Base-by-base conservation (phyloP, 1,140 invertebrate genomes). In the Schlechtendalia chinensis region DNA sequence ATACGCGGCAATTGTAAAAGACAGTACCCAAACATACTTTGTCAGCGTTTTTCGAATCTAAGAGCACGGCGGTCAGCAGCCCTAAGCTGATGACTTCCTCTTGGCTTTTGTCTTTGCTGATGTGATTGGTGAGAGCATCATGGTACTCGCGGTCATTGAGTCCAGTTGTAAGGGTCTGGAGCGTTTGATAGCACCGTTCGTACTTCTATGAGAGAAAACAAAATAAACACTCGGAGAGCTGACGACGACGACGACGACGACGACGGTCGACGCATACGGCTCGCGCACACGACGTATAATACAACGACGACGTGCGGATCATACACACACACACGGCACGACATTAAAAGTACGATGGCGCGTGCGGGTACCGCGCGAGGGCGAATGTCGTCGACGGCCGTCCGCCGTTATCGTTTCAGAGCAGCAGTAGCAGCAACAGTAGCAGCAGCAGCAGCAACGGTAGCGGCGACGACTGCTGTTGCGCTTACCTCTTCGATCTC, bases 101-200 rank as follows among this genome's bases (percentile, higher is more conserved):
- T 86, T 94, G 93, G 83, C 91, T 92, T 84, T 92, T 91, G 81
- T 95, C 94, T 85, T 96, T 96, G 84, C 92, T 93, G 67, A 95
- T 91, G 53, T 93, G 91, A 87, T 92, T 94, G 85, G 93, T 96
- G 16, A 98, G 88, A 16, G 91, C 92, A 87, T 98, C 96, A 85
- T 97, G 95, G 82, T 93, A 91, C 87, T 98, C 96, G 85, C 97
- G 95, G 85, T 98, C 96, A 81, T 93, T 95, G 81, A 95, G 88
- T 80, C 93, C 94, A 80, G 90, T 88, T 39, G 92, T 91, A 82
- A 97, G 86, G 83, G 89, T 90, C 86, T 93, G 92, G 75, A 97
- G 87, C 83, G 89, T 90, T 82, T 87, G 87, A 86, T 93, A 94
- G 83, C 93, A 93, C 85, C 91, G 90, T 85, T 96, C 94, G 84